Percentiles rank a stretch among this genome's conserved stretches.
Evolutionary conservation across 2,888 invertebrate species (phyloP).

Genomic region (Troides aeacus): DNA sequence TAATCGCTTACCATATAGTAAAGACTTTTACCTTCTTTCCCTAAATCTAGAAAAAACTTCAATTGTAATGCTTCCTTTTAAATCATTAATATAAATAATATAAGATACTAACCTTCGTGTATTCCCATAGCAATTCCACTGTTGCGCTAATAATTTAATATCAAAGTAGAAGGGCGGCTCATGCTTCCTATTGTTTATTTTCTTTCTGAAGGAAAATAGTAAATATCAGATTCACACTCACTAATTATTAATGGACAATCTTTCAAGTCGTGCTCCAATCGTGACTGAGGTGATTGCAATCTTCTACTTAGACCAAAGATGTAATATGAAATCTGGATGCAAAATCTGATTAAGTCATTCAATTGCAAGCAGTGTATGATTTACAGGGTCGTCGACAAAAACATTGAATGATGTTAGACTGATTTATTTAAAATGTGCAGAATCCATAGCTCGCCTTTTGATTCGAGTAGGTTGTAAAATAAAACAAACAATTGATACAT

Average conservation of each 20-base stretch:
- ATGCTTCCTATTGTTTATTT: constrained; percentile 59
- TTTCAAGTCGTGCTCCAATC: constrained; percentile 17
- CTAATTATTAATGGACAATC: constrained; percentile 17
- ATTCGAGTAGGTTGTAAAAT: too few species aligned
- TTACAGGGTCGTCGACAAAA: too few species aligned
- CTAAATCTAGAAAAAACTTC: too few species aligned
- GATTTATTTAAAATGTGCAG: too few species aligned
- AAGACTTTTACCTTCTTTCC: too few species aligned
- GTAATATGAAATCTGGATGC: constrained; percentile 1
- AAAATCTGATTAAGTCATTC: constrained; percentile 5
- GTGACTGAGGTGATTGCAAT: constrained; percentile 11
- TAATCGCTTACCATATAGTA: too few species aligned
- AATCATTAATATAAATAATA: not conserved
- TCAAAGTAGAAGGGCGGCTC: constrained; percentile 72
- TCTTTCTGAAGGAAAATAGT: constrained; percentile 48
- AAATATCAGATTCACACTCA: constrained; percentile 22
- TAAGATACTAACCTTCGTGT: constrained; percentile 41
- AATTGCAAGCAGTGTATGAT: too few species aligned
- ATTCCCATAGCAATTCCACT: constrained; percentile 71
- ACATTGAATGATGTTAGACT: too few species aligned
- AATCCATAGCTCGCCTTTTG: too few species aligned
- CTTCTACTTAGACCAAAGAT: not conserved
- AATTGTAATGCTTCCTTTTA: not conserved
- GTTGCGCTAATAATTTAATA: constrained; percentile 58
- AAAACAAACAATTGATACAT: too few species aligned